Evolutionary conservation across 2,888 invertebrate genomes (phyloP), one percentile per base, ranked within the genome.

Genomic region (Iselma pallidipennis): DNA sequence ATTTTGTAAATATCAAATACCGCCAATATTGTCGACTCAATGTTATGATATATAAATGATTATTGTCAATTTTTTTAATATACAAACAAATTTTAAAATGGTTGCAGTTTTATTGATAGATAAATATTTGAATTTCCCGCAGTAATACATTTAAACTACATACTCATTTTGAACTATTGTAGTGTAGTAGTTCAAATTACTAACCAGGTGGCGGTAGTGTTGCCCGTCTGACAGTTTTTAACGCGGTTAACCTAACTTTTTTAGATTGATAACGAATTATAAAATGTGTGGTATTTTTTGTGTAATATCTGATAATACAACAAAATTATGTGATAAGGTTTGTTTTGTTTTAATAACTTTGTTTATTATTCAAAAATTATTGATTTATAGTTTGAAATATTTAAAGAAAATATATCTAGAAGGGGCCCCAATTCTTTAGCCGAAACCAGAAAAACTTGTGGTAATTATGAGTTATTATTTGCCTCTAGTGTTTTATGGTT

Each of bases 401-500:
- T 77, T 67, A 65, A 71, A 65, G 71, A 19, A 50, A 77, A 66
- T 37, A 81, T 89, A 59, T 71, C 73, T 62, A 83, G 84, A 28
- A 82, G 90, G 76, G 90, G 90, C 0, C 89, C 89, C 1, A 84
- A 89, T 74, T 74, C 37, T 50, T 68, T 72, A 7, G 37, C 28
- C 65, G 67, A 49, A 65, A 62, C 19, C 67, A 37, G 9, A 37
- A 37, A 16, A 16, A 37, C 16, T 16, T 37, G 37, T 10, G 62
- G 66, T 42, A 61, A 71, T 55, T 67, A 61, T 33, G 70, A 68
- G 42, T 66, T 80, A 57, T 59, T 75, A 9, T 77, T 80, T 67
- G 73, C 71, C 76, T 86, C 86, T 7, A 82, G 85, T 66, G 91
- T 96, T 6, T 82, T 97, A 52, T 95, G 96, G 91, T 90, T 94